Conservation (phyloP, 2,797 vertebrate genomes). For the Danionella dracula region DNA sequence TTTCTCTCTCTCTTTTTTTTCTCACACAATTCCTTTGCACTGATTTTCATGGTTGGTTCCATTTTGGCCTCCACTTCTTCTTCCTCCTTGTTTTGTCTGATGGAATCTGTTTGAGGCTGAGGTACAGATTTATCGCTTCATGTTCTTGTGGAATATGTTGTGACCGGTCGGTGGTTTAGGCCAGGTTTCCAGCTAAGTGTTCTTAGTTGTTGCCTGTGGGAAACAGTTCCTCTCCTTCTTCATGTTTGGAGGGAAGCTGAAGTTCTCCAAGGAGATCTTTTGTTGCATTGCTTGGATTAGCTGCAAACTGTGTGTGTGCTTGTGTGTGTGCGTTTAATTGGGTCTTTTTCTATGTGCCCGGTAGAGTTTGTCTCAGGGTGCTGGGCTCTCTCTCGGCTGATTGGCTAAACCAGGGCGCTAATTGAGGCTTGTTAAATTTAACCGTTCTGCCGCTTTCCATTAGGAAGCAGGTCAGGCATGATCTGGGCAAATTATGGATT, state of each 20-base stretch:
- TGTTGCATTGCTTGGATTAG: slow-evolving; percentile 26
- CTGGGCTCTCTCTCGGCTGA: not conserved
- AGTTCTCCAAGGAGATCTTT: slow-evolving; percentile 46
- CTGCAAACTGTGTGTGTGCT: not conserved
- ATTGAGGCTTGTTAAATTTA: slow-evolving; percentile 42
- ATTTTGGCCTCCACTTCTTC: slow-evolving; percentile 13
- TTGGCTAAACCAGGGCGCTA: slow-evolving; percentile 34
- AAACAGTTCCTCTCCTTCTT: slow-evolving; percentile 32
- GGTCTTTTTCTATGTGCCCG: slow-evolving; percentile 5
- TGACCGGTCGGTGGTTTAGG: slow-evolving; percentile 17
- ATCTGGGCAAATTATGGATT: slow-evolving; percentile 4
- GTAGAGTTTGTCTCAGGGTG: slow-evolving; percentile 15
- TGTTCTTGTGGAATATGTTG: slow-evolving; percentile 1
- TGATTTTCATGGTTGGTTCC: slow-evolving; percentile 7
- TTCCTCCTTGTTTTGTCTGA: slow-evolving; percentile 6
- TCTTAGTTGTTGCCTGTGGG: not conserved
- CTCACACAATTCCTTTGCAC: not conserved
- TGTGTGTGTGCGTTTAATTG: not conserved
- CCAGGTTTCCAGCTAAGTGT: slow-evolving; percentile 7
- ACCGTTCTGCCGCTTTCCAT: slow-evolving; percentile 35
- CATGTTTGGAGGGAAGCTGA: slow-evolving; percentile 31
- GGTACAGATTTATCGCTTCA: slow-evolving; percentile 9
- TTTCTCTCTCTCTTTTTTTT: not conserved
- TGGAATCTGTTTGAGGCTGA: not conserved
- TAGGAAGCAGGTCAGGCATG: slow-evolving; percentile 31